Base-by-base conservation (phyloP, 2,888 invertebrate species). In the Ectemnius lituratus region DNA sequence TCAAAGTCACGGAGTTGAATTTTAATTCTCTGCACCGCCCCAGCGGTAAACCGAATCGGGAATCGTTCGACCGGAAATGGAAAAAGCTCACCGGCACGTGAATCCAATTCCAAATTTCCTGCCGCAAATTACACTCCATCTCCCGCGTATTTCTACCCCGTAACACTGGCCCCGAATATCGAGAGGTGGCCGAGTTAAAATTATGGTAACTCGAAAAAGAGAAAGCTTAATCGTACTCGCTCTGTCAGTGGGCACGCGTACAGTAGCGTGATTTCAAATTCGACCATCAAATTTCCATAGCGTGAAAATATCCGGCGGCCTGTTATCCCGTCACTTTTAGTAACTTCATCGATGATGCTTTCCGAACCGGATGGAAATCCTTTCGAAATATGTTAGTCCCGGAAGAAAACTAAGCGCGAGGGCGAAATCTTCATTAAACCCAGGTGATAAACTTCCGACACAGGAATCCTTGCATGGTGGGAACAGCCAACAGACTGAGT, bases 351-450 rank as follows among this genome's bases (percentile, higher is more conserved):
- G 37, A 37, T 23, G 23, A 23, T 23, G 23, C 3, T 23, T 23
- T 23, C 3, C 37, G 1, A 6, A 37, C 0, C 5, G 13, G 1
- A 14, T 6, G 5, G 14, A 0, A 14, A 52, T 14, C 52, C 16
- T 52, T 16, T n/a, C 52, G 4, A 5, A 52, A 4, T 52, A 14
- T 13, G 16, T 52, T 16, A 23, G 23, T 23, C 2, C 23, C 16
- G 5, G 13, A 14, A 52, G 16, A 1, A 52, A 52, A 52, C 4
- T 47, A 47, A 14, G 6, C 2, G 52, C 16, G 16, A 14, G 2
- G 62, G 69, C 66, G 70, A 70, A 74, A 74, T 74, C 70, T 70
- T 76, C 74, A 74, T 76, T 74, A 74, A 74, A 8, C 59, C 56
- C 28, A 13, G 20, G 13, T 16, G 23, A 56, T 28, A 52, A 76